Percentiles rank a stretch among this genome's conserved stretches.
phyloP scores from a whole-genome alignment of 1,140 invertebrate genomes.

The Epicauta chinensis region DNA sequence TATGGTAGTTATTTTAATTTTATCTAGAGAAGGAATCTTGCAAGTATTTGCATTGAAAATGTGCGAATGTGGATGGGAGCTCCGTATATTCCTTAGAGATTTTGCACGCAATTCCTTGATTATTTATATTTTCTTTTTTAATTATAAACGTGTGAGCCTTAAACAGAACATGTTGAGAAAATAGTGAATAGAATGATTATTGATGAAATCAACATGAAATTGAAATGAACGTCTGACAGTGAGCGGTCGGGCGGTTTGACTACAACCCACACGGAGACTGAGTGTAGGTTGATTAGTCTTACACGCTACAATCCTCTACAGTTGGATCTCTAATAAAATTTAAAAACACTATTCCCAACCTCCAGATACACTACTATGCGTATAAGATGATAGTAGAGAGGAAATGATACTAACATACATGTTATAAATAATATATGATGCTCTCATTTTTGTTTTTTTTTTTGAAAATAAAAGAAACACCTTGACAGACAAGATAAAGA shows the following conservation, averaged over 20 bases:
- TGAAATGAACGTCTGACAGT: conserved; percentile 18
- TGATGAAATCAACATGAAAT: conserved; percentile 22
- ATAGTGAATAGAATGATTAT: conserved; percentile 19
- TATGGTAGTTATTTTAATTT: conserved; percentile 8
- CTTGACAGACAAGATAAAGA: no score
- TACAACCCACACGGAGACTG: conserved; percentile 22
- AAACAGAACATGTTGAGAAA: conserved; percentile 16
- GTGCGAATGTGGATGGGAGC: conserved; percentile 2
- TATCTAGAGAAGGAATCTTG: conserved; percentile 8
- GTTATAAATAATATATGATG: conserved; percentile 7
- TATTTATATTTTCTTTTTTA: conserved; percentile 5
- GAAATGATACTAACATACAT: no score
- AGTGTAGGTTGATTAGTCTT: conserved; percentile 28
- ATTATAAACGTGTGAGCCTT: conserved; percentile 11
- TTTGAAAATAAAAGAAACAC: no score
- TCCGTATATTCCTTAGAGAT: not conserved
- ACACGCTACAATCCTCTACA: conserved; percentile 22
- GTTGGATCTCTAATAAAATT: conserved; percentile 13
- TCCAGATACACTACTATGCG: not conserved
- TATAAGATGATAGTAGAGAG: no score
- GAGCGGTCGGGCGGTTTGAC: conserved; percentile 22
- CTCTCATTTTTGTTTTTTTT: not conserved
- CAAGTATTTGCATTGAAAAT: conserved; percentile 12
- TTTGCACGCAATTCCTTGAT: conserved; percentile 3
- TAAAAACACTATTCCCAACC: conserved; percentile 11